These are phyloP conservation scores for Thunnus maccoyii DNA, from an alignment of 2,113 vertebrate genomes.

Conservation along the genomic window DNA sequence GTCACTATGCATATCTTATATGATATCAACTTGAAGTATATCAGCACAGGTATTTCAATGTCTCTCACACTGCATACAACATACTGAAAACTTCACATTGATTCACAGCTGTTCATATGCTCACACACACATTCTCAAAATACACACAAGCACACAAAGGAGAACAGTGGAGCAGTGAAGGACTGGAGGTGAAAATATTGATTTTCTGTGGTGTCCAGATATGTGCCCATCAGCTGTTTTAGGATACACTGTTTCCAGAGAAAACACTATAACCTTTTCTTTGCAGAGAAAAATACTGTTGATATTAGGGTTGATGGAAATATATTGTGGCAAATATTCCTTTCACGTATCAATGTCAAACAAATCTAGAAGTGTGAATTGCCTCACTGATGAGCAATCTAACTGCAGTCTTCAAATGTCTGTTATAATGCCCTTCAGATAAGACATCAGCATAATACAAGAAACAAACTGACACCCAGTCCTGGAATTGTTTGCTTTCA, in stretches of 20 bases:
- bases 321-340: not conserved
- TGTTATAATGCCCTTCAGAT: not conserved
- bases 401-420: not conserved
- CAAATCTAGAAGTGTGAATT: constrained; percentile 15
- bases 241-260: constrained; percentile 37
- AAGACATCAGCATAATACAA: constrained; percentile 10
- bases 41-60: constrained; percentile 45
- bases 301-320: not conserved
- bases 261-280: constrained; percentile 19
- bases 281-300: not conserved
- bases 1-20: not conserved
- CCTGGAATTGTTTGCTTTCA: not conserved
- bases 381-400: constrained; percentile 6
- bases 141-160: constrained; percentile 5
- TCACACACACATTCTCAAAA: constrained; percentile 1
- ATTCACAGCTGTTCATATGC: constrained; percentile 3
- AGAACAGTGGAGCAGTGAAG: constrained; percentile 13
- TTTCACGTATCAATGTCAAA: constrained; percentile 15
- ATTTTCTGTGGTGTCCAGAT: constrained; percentile 43
- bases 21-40: constrained; percentile 24
- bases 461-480: not conserved
- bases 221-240: constrained; percentile 32
- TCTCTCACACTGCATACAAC: not conserved
- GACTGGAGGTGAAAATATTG: constrained; percentile 35
- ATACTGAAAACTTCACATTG: constrained; percentile 9